Evolutionary conservation across 1,140 invertebrate species (phyloP), one percentile per base, ranked within the genome.

Genomic region (Glomeris maerens): DNA sequence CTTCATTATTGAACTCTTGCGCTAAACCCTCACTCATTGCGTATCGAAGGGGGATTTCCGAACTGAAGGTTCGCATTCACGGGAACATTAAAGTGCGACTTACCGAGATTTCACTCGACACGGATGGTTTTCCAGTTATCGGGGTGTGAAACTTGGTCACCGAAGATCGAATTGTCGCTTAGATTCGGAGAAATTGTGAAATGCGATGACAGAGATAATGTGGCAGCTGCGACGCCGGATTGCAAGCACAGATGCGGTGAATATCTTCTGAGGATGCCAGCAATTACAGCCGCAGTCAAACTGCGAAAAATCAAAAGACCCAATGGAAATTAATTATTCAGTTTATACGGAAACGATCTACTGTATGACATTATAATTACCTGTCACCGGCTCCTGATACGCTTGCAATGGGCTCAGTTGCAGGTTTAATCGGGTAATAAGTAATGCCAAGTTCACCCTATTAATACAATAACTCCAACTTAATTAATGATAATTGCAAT

Each of bases 261-360:
- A 7, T 23, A 5, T 14, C 26, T 21, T 36, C 4, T 46, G 14
- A 46, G 4, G 4, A 46, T 46, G 5, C 45, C 45, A 46, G 10
- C 10, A 10, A 46, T 46, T n/a, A 46, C 17, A 4, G 7, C 45
- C 29, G 45, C 45, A 4, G 45, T 27, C 25, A 46, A 27, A 46
- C 45, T 46, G 4, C 3, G 29, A 27, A 46, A 7, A 46, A 27
- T 14, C 22, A 46, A n/a, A n/a, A n/a, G n/a, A n/a, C n/a, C n/a
- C n/a, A n/a, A n/a, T n/a, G n/a, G n/a, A n/a, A n/a, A n/a, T n/a
- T n/a, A n/a, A n/a, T n/a, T n/a, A n/a, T n/a, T n/a, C n/a, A n/a
- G n/a, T n/a, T n/a, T n/a, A n/a, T n/a, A n/a, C n/a, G n/a, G n/a
- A n/a, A n/a, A 13, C 31, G 13, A 36, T 36, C 10, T 13, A 36